A percentile compares a stretch with the other conserved stretches of the same genome.
Evolutionary conservation across 2,113 vertebrate species (phyloP).

Genomic region (Centropristis striata): DNA sequence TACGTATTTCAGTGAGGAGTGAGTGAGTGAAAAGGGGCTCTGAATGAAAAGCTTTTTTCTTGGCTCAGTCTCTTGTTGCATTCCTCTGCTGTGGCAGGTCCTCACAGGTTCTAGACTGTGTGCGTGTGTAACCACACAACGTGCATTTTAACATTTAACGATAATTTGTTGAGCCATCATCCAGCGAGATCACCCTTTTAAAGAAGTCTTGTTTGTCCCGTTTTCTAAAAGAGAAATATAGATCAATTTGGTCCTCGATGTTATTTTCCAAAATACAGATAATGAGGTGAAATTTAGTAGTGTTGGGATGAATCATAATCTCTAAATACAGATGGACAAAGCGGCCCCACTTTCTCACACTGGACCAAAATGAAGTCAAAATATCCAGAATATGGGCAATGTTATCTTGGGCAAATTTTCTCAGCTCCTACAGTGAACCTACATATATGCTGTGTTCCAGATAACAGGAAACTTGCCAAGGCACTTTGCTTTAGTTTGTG

Average conservation of each 20-base stretch:
- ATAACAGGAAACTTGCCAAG: background rate
- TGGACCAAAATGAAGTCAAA: no score
- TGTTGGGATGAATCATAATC: background rate
- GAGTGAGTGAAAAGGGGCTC: constrained; percentile 13
- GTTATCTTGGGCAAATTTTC: background rate
- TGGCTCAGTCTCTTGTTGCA: constrained; percentile 45
- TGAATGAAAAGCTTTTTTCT: constrained; percentile 59
- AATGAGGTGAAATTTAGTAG: background rate
- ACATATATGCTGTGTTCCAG: background rate
- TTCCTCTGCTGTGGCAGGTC: constrained; percentile 62
- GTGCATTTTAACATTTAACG: background rate
- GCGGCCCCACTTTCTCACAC: no score
- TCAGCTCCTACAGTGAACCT: background rate
- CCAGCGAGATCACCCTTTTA: background rate
- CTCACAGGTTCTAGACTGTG: constrained; percentile 26
- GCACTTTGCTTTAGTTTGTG: background rate
- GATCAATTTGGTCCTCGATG: background rate
- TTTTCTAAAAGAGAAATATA: background rate
- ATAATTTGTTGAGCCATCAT: background rate
- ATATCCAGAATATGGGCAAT: no score
- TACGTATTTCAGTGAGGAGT: constrained; percentile 1
- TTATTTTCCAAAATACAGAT: background rate
- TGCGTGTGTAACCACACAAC: background rate
- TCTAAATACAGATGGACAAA: background rate
- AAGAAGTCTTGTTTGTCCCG: background rate